Evolutionary conservation across 1,140 invertebrate genomes (phyloP).

Genomic region (Drosophila suzukii): DNA sequence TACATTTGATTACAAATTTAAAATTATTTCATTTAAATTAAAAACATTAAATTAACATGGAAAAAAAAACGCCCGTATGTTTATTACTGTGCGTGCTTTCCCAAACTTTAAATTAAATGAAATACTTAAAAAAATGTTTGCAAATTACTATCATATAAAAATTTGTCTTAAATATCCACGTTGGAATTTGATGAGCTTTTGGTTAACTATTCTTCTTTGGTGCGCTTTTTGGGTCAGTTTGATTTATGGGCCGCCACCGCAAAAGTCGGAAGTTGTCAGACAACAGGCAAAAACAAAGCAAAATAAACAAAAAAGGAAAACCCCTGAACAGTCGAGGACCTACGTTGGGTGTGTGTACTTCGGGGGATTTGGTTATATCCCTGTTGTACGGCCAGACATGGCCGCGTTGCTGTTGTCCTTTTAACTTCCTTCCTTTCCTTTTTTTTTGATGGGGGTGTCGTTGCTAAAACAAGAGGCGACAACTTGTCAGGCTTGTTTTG

Average conservation of each 20-base stretch:
- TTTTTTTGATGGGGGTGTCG: constrained; percentile 2
- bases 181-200: constrained; percentile 11
- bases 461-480: constrained; percentile 60
- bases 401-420: constrained; percentile 25
- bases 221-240: constrained; percentile 53
- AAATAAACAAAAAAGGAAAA: constrained; percentile 3
- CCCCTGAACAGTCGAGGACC: constrained; percentile 12
- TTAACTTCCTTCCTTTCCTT: constrained; percentile 18
- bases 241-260: constrained; percentile 64
- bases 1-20: too few relatives aligned
- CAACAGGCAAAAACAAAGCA: constrained; percentile 41
- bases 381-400: constrained; percentile 30
- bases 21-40: too few relatives aligned
- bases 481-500: constrained; percentile 54
- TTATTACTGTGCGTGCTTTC: too few relatives aligned
- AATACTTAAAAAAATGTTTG: neutral
- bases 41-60: too few relatives aligned
- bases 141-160: neutral
- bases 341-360: constrained; percentile 3
- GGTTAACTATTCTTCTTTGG: constrained; percentile 1
- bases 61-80: too few relatives aligned
- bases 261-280: constrained; percentile 52
- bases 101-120: neutral
- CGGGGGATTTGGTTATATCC: constrained; percentile 4
- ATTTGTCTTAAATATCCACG: neutral